These are phyloP conservation scores for Micromesistius poutassou DNA, from an alignment of 2,797 vertebrate species.

Conservation along the genomic window DNA sequence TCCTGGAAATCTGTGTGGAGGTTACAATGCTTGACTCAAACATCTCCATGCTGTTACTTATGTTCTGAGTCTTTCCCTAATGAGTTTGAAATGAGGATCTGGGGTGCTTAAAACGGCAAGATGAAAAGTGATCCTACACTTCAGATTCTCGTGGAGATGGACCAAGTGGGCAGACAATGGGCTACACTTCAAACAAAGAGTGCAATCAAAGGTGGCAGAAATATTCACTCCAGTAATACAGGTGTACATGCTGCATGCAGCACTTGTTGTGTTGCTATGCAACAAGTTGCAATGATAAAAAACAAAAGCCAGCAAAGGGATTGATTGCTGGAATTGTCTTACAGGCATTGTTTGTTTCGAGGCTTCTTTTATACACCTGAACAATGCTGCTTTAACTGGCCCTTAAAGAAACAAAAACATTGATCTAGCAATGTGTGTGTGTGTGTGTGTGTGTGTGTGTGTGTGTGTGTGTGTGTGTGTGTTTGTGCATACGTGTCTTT, in stretches of 20 bases:
- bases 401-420: not conserved
- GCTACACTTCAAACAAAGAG: not conserved
- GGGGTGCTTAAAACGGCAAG: not conserved
- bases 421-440: not conserved
- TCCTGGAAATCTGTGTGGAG: too few relatives aligned
- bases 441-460: too few relatives aligned
- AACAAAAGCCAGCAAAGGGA: not conserved
- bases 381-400: too few relatives aligned
- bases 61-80: not conserved
- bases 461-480: too few relatives aligned
- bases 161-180: not conserved
- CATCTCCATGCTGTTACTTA: not conserved
- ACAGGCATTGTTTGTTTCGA: not conserved
- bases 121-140: not conserved
- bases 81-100: not conserved
- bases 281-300: not conserved
- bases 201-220: not conserved
- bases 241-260: not conserved
- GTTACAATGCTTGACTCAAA: not conserved
- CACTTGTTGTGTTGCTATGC: not conserved
- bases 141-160: not conserved
- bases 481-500: too few relatives aligned
- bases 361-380: not conserved
- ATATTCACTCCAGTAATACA: not conserved
- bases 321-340: not conserved